Evolutionary conservation across 2,888 invertebrate genomes (phyloP).

Genomic region (Teleiodes luculella): DNA sequence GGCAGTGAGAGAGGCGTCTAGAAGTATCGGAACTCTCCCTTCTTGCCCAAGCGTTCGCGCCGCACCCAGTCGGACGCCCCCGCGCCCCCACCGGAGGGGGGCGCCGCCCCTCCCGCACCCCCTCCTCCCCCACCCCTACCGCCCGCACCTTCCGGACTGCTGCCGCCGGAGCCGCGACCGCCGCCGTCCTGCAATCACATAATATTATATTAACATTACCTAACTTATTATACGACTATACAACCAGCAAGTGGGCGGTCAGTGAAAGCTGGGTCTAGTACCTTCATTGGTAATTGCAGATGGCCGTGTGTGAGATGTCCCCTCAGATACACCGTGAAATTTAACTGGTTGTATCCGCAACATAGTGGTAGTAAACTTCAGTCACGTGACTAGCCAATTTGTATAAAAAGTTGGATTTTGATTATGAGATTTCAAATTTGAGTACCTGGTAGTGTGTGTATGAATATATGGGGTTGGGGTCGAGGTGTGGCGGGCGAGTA

Average conservation of each 20-base stretch:
- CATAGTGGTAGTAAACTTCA: too few species aligned
- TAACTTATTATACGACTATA: too few species aligned
- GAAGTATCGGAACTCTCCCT: slow-evolving; percentile 96
- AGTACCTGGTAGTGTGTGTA: slow-evolving; percentile 65
- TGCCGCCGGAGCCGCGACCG: slow-evolving; percentile 42
- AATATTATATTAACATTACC: too few species aligned
- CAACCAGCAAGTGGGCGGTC: too few species aligned
- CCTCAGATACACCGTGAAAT: too few species aligned
- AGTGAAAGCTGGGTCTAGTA: too few species aligned
- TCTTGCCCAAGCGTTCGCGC: slow-evolving; percentile 93
- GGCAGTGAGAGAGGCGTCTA: slow-evolving; percentile 58
- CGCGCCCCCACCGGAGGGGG: slow-evolving; percentile 29
- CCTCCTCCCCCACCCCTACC: slow-evolving; percentile 46
- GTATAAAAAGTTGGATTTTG: too few species aligned
- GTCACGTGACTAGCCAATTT: too few species aligned
- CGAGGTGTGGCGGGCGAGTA: slow-evolving; percentile 81
- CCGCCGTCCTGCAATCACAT: slow-evolving; percentile 55
- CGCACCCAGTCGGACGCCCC: slow-evolving; percentile 85
- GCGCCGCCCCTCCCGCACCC: slow-evolving; percentile 59
- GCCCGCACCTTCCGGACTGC: slow-evolving; percentile 56
- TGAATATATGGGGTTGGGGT: slow-evolving; percentile 82
- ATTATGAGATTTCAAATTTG: background rate
- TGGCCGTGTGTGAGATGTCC: too few species aligned
- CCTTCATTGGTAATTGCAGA: too few species aligned
- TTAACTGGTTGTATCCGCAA: too few species aligned